phyloP scores from a whole-genome alignment of 2,113 vertebrate genomes.

The Dicrurus megarhynchus region DNA sequence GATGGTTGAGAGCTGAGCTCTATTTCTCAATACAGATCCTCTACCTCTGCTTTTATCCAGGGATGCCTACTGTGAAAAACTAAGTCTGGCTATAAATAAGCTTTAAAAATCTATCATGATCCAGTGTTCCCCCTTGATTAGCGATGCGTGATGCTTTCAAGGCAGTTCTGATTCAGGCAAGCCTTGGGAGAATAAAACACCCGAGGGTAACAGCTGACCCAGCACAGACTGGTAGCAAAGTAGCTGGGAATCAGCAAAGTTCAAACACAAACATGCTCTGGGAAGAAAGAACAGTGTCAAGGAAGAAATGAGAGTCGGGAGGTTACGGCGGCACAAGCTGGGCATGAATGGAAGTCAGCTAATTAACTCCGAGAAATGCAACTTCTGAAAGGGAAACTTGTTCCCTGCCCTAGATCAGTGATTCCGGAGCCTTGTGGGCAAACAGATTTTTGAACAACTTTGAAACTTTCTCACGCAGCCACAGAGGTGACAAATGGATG shows the following conservation, averaged over 20 bases:
- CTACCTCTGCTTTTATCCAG: background rate
- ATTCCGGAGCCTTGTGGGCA: background rate
- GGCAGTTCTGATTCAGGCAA: background rate
- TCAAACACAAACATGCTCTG: background rate
- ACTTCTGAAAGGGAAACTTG: background rate
- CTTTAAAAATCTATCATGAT: background rate
- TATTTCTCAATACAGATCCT: background rate
- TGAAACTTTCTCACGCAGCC: slow-evolving; percentile 25
- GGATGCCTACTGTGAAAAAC: background rate
- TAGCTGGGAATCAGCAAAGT: background rate
- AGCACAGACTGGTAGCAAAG: background rate
- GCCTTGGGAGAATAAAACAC: background rate
- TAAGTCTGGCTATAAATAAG: background rate
- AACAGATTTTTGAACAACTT: background rate
- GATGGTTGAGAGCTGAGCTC: background rate
- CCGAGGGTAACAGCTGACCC: background rate
- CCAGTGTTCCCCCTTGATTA: background rate
- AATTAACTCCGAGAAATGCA: slow-evolving; percentile 22
- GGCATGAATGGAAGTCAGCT: slow-evolving; percentile 13
- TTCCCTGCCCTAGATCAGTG: background rate
- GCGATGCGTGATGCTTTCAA: background rate
- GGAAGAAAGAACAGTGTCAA: background rate
- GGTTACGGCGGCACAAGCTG: background rate
- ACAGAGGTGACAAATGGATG: background rate
- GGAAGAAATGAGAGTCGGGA: background rate